These are phyloP conservation scores for Typhlichthys eigenmanni DNA, from an alignment of 2,797 vertebrate species.

Conservation along the genomic window DNA sequence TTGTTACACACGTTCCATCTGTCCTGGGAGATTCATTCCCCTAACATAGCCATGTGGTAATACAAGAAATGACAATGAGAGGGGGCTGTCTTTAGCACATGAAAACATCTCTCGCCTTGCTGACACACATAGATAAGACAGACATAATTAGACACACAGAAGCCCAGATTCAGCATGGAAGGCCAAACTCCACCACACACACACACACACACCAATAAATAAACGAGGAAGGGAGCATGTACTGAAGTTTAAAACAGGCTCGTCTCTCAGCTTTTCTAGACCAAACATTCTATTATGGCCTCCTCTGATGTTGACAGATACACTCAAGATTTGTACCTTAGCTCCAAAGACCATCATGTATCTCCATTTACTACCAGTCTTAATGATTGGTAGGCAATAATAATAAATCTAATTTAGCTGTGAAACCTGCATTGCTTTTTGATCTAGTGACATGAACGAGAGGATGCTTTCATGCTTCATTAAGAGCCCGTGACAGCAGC, in stretches of 20 bases:
- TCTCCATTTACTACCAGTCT: constrained; percentile 37
- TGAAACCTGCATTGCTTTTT: constrained; percentile 10
- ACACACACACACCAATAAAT: constrained; percentile 59
- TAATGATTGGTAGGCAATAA: constrained; percentile 34
- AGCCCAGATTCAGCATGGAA: constrained; percentile 34
- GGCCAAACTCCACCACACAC: constrained; percentile 39
- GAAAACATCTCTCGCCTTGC: constrained; percentile 32
- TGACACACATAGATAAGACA: constrained; percentile 32
- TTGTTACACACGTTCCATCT: too few species aligned
- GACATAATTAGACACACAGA: constrained; percentile 5
- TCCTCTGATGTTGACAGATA: constrained; percentile 8
- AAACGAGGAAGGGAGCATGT: constrained; percentile 26
- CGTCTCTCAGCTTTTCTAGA: constrained; percentile 21
- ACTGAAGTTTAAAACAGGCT: constrained; percentile 12
- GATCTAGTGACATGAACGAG: constrained; percentile 34
- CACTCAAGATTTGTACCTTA: constrained; percentile 22
- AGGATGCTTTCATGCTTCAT: constrained; percentile 62
- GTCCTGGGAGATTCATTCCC: too few species aligned
- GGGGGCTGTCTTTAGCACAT: constrained; percentile 20
- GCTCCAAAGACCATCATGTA: constrained; percentile 12
- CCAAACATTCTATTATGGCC: constrained; percentile 20
- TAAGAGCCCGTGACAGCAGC: constrained; percentile 47
- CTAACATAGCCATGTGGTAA: too few species aligned
- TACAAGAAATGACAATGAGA: too few species aligned
- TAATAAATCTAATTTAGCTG: constrained; percentile 32